Conservation (phyloP, 1,140 invertebrate genomes). For the Metaphire vulgaris region DNA sequence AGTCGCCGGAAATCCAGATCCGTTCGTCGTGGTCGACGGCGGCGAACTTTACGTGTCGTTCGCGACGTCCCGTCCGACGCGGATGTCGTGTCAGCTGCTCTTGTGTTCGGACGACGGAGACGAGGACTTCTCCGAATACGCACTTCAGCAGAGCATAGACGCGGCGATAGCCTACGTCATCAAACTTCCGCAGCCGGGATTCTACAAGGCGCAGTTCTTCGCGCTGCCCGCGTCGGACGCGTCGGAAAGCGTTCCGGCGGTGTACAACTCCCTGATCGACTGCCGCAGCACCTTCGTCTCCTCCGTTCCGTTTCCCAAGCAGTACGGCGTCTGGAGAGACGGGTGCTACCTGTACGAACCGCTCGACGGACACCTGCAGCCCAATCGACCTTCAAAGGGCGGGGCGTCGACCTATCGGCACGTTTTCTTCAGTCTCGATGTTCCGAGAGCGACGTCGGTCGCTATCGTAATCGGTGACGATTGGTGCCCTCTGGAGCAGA, state of each 20-base stretch:
- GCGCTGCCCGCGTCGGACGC: constrained; percentile 44
- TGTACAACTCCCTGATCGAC: constrained; percentile 52
- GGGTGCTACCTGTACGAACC: constrained; percentile 50
- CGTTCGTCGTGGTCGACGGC: constrained; percentile 43
- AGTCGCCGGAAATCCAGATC: constrained; percentile 45
- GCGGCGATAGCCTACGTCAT: constrained; percentile 40
- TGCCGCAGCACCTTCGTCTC: constrained; percentile 36
- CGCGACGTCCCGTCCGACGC: constrained; percentile 35
- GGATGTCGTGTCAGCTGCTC: constrained; percentile 49
- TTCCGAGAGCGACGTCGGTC: constrained; percentile 44
- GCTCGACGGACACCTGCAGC: constrained; percentile 34
- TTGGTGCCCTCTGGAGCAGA: constrained; percentile 45
- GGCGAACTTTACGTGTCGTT: constrained; percentile 44
- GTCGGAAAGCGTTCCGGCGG: constrained; percentile 45
- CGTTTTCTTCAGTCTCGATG: constrained; percentile 42
- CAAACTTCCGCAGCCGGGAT: constrained; percentile 40
- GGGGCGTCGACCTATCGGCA: constrained; percentile 27
- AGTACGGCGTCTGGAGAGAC: constrained; percentile 53
- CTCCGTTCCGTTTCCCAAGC: constrained; percentile 45
- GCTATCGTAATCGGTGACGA: constrained; percentile 46
- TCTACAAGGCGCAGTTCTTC: constrained; percentile 51
- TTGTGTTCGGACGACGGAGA: constrained; percentile 27
- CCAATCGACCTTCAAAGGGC: constrained; percentile 33
- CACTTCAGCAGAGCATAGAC: constrained; percentile 44
- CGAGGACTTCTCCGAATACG: constrained; percentile 44